Base-by-base conservation (phyloP, 2,113 vertebrate genomes). In the Cottus gobio region DNA sequence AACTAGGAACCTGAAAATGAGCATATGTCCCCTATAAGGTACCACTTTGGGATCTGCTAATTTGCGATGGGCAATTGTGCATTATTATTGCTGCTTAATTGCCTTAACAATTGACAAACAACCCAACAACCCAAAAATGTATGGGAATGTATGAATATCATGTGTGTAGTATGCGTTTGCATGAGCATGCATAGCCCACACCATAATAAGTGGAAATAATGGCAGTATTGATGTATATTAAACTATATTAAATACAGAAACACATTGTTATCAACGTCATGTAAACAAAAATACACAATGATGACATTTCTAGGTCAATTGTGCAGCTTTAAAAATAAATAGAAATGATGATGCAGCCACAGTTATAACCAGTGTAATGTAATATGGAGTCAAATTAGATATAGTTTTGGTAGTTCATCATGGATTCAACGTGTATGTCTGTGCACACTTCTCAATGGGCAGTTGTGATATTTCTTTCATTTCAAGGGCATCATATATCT, bases 401-500 rank as follows among this genome's bases (percentile, higher is more conserved):
- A 13, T 46, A 50, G 42, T 77, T 63, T 66, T 30, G 24, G 28
- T 64, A 39, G 64, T 37, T 77, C 75, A 39, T 69, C 75, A 22
- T 87, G 84, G 62, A 84, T 78, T 82, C 31, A 54, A 58, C 30
- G 39, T 75, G 58, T 42, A 37, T 73, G 67, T 54, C 24, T 18
- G 56, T 77, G 46, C 77, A 75, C 83, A 87, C 56, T 70, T 92
- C 79, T 65, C 75, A 90, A 86, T 54, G 70, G 87, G 91, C 83
- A 89, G 62, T 85, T 90, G 57, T 84, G 85, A 82, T 87, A 80
- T 84, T 91, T 88, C 75, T 68, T 66, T 81, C 73, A 62, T 89
- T 91, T 91, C 90, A 94, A 93, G 94, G 93, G 87, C 90, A 91
- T 85, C 84, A 85, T 82, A 85, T 87, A 91, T 93, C 73, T 87